phyloP scores from a whole-genome alignment of 2,888 invertebrate species.

The Cyaniris semiargus region DNA sequence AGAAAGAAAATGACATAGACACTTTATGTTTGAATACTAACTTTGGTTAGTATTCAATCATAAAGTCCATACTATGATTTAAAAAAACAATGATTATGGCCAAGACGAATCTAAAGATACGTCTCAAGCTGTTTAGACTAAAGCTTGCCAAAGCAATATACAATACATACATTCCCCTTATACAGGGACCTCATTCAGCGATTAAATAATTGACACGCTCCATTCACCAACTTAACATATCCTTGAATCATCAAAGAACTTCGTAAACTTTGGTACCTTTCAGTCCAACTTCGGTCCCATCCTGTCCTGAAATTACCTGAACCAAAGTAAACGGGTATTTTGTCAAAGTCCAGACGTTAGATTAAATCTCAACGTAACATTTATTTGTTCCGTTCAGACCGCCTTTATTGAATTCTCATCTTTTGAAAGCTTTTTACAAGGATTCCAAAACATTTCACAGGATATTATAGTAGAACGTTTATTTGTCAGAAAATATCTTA shows the following conservation, averaged over 20 bases:
- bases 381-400: not conserved
- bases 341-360: not conserved
- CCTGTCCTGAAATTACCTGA: not conserved
- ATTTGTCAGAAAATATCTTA: not conserved
- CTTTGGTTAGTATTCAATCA: no score
- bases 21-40: no score
- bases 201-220: not conserved
- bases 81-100: no score
- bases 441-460: not conserved
- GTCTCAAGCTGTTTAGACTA: no score
- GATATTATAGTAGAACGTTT: not conserved
- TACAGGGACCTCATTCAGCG: no score
- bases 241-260: not conserved
- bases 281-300: not conserved
- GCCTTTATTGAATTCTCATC: not conserved
- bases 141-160: no score
- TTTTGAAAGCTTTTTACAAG: not conserved
- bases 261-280: not conserved
- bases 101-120: no score
- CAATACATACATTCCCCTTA: no score
- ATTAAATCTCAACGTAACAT: not conserved
- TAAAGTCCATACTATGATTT: no score
- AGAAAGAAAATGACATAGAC: no score
- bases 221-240: not conserved
- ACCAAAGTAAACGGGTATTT: not conserved